Evolutionary conservation across 2,113 vertebrate genomes (phyloP), one percentile per base, ranked within the genome.

Genomic region (Lontra canadensis): DNA sequence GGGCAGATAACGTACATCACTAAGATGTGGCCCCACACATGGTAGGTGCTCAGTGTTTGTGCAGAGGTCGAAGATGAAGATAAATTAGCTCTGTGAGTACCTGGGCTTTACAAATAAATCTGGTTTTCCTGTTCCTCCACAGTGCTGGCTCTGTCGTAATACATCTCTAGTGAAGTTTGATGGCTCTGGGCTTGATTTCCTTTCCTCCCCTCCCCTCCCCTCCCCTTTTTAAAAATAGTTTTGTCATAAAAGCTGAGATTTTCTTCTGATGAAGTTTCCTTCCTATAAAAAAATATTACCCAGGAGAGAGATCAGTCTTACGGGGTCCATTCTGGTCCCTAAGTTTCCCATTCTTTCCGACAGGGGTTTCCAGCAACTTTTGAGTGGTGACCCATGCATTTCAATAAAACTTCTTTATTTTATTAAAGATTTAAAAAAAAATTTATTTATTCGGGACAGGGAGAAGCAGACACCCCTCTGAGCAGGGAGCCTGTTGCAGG

Each of bases 121-220:
- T 55, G 6, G 31, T 57, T 67, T 76, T 89, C 21, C 6, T 85
- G 44, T 14, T 47, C 85, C 73, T 89, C 12, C 29, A 8, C 31
- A 3, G 44, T 6, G 6, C 26, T 49, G 7, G 42, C 55, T 26
- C 1, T 36, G 36, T 9, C 17, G 0, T 23, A 18, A n/a, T 15
- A 61, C 23, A 49, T 49, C 0, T 61, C 17, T 2, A 18, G 10
- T n/a, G 17, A 59, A 49, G 59, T 47, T 47, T 34, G 6, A 21
- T 44, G 18, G 63, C 34, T 18, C 21, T 39, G 52, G 8, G 6
- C 49, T 20, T 23, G 12, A 18, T 39, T 79, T 82, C 57, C 57
- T 17, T 10, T 26, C 23, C 23, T 15, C 18, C 34, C 20, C 49
- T 20, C 15, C 59, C 20, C 9, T 10, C 23, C 57, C 23, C 57